Base-by-base conservation (phyloP, 2,113 vertebrate genomes). In the Cheilinus undulatus region DNA sequence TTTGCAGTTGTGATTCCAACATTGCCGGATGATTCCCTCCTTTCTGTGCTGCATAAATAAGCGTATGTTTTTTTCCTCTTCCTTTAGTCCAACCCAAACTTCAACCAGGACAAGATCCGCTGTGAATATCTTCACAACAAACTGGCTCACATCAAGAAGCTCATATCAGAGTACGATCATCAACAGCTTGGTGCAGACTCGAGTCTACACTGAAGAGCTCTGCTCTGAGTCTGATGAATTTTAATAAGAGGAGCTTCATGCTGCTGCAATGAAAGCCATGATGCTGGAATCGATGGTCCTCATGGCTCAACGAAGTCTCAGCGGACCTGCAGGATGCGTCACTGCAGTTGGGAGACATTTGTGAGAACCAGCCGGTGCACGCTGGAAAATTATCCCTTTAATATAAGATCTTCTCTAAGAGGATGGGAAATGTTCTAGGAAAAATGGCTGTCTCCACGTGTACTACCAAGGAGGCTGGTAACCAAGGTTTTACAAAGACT, bases 101-200 rank as follows among this genome's bases (percentile, higher is more conserved):
- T 97, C 92, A 93, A 93, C 90, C 92, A 95, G 79, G 96, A 98
- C 88, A 97, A 96, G 87, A 92, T 91, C 45, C 95, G 95, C 87
- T 98, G 97, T 26, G 96, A 98, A 91, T 96, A 97, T 84, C 95
- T 98, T 10, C 97, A 98, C 93, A 95, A 96, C 91, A 98, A 98
- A 89, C 95, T 98, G 92, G 95, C 97, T 7, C 96, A 97, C 82
- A 97, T 98, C 82, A 98, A 98, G 93, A 93, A 93, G 92, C 94
- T 97, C 75, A 98, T 98, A 76, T 96, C 96, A 2, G 93, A 95
- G 61, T 98, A 96, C 0, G 97, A 98, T 92, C 96, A 95, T 72
- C 92, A 93, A 49, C 96, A 95, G 83, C 92, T 96, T 12, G 86
- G 69, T 22, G 46, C 7, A 15, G 54, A 22, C 17, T 51, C 43